Percentiles rank a stretch among this genome's conserved stretches.
These are phyloP conservation scores for Caenorhabditis zanzibari DNA, from an alignment of 2,888 invertebrate genomes.

Conservation along the genomic window DNA sequence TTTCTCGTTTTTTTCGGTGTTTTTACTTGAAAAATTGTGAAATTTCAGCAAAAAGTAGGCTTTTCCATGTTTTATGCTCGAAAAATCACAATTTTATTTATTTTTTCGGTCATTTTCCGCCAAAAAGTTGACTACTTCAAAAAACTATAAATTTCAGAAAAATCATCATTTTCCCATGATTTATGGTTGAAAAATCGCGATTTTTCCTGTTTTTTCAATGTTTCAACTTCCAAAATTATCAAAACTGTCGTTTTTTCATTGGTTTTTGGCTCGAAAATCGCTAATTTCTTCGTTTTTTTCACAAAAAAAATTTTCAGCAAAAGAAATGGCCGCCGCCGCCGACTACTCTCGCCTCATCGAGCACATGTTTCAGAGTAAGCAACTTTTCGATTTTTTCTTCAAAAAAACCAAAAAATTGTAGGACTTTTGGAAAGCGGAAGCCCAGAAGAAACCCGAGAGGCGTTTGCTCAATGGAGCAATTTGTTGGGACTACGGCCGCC, in stretches of 20 bases:
- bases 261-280: neutral
- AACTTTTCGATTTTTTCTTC: too few species aligned
- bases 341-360: slow-evolving; percentile 4
- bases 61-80: too few species aligned
- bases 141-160: too few species aligned
- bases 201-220: neutral
- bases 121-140: too few species aligned
- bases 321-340: slow-evolving; percentile 5
- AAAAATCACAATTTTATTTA: too few species aligned
- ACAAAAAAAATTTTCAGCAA: too few species aligned
- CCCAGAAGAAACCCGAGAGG: neutral
- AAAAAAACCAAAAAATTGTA: neutral
- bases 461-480: neutral
- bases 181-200: neutral
- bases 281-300: neutral
- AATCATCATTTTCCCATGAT: neutral
- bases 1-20: neutral
- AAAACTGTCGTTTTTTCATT: slow-evolving; percentile 1
- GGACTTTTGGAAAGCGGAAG: neutral
- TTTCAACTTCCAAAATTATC: too few species aligned
- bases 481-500: neutral
- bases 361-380: slow-evolving; percentile 1
- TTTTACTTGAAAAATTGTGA: too few species aligned
- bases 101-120: too few species aligned
- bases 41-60: too few species aligned